These are phyloP conservation scores for Plestiodon gilberti DNA, from an alignment of 2,113 vertebrate genomes.

Conservation along the genomic window DNA sequence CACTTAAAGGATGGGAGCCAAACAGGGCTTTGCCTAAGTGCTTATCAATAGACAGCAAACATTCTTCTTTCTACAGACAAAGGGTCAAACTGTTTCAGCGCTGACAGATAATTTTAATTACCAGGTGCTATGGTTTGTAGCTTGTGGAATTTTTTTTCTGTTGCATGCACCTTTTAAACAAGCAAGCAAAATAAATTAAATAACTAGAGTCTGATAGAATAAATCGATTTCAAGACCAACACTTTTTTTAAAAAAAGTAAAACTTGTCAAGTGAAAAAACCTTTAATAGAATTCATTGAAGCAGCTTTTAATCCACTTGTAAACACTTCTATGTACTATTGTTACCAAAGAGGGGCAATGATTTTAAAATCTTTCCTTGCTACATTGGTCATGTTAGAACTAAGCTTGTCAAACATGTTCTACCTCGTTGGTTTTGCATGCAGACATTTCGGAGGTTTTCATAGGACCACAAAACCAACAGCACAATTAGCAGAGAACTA, in stretches of 20 bases:
- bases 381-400: constrained; percentile 51
- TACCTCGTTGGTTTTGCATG: constrained; percentile 61
- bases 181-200: constrained; percentile 62
- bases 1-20: constrained; percentile 76
- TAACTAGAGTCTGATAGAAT: constrained; percentile 45
- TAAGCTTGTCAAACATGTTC: constrained; percentile 68
- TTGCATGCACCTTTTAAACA: constrained; percentile 54
- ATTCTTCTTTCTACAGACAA: constrained; percentile 79
- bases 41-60: constrained; percentile 81
- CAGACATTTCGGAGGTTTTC: constrained; percentile 63
- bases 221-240: constrained; percentile 38
- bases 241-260: constrained; percentile 14
- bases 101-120: constrained; percentile 89
- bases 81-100: constrained; percentile 82
- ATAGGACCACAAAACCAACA: constrained; percentile 66
- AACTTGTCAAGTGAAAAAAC: constrained; percentile 35
- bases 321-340: constrained; percentile 62
- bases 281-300: constrained; percentile 25
- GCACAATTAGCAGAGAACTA: constrained; percentile 58
- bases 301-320: constrained; percentile 65
- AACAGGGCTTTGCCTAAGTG: constrained; percentile 76
- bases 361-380: constrained; percentile 58
- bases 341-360: constrained; percentile 55
- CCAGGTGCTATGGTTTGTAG: constrained; percentile 78
- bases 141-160: no score